These are phyloP conservation scores for Lutraria lutraria DNA, from an alignment of 2,888 invertebrate species.

Conservation along the genomic window DNA sequence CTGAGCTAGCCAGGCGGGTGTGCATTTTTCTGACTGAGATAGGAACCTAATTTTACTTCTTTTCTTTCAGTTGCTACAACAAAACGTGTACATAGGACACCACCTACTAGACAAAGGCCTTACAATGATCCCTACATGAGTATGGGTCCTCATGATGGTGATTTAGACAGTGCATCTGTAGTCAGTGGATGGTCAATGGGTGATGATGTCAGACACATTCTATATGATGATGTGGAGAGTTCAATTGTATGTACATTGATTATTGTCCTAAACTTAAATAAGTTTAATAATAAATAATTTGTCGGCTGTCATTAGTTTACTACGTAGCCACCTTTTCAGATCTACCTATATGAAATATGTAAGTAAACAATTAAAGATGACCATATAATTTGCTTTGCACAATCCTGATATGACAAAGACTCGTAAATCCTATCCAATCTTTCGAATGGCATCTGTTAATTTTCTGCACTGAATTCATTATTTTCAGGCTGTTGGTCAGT, in stretches of 20 bases:
- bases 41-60: not conserved
- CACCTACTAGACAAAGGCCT: constrained; percentile 75
- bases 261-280: no score
- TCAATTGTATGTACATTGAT: constrained; percentile 69
- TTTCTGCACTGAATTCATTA: not conserved
- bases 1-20: no score
- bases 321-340: no score
- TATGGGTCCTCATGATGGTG: constrained; percentile 57
- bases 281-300: no score
- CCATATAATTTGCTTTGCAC: no score
- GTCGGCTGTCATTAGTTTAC: no score
- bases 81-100: constrained; percentile 53
- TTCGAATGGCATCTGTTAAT: no score
- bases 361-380: no score
- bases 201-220: constrained; percentile 80
- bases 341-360: no score
- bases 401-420: no score
- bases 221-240: constrained; percentile 80
- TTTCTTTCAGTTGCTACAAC: constrained; percentile 58
- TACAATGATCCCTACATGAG: constrained; percentile 81
- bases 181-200: constrained; percentile 83
- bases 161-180: constrained; percentile 77
- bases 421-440: no score
- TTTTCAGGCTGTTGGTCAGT: constrained; percentile 67
- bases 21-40: no score